These are phyloP conservation scores for Momotus momota DNA, from an alignment of 2,797 vertebrate species.

Conservation along the genomic window DNA sequence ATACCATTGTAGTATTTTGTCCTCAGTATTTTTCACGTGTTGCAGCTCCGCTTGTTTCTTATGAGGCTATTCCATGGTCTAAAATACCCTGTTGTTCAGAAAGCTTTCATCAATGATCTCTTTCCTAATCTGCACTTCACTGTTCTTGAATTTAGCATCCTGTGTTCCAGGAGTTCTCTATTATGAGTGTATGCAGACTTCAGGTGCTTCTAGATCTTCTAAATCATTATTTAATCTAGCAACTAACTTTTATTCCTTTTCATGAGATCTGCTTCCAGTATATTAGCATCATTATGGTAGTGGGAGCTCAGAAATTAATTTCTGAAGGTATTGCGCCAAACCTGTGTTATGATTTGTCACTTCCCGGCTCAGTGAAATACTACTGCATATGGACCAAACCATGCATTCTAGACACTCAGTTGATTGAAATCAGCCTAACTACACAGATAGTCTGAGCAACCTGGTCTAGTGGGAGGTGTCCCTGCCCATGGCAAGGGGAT, in stretches of 20 bases:
- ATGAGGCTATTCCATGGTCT: background rate
- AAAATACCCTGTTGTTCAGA: background rate
- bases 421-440: background rate
- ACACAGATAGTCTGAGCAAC: background rate
- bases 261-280: background rate
- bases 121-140: rapidly evolving
- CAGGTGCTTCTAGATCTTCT: background rate
- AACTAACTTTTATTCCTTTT: background rate
- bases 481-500: no score
- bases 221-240: background rate
- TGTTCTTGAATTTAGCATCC: background rate
- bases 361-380: background rate
- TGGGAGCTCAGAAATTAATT: background rate
- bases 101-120: background rate
- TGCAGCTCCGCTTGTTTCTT: background rate
- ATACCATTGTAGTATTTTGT: background rate
- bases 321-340: background rate
- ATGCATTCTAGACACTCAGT: background rate
- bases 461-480: no score
- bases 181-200: background rate
- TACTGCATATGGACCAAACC: background rate
- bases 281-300: background rate
- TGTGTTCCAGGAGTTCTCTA: background rate
- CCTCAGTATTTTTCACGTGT: background rate
- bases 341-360: background rate